phyloP scores from a whole-genome alignment of 2,888 invertebrate species.

The Tuta absoluta region DNA sequence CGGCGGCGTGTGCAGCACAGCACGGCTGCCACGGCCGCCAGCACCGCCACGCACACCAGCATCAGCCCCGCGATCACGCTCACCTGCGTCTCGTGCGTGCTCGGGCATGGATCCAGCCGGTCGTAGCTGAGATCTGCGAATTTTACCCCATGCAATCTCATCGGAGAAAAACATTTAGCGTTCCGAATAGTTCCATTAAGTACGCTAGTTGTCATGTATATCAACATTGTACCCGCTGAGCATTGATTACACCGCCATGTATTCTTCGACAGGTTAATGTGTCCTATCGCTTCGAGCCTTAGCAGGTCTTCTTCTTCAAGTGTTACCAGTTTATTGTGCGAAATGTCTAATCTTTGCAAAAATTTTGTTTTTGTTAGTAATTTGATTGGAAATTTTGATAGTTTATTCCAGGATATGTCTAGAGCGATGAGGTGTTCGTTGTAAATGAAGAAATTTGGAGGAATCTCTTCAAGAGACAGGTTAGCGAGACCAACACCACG shows the following conservation, averaged over 20 bases:
- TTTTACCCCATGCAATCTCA: slow-evolving; percentile 71
- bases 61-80: slow-evolving; percentile 78
- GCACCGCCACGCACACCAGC: slow-evolving; percentile 62
- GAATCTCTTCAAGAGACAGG: slow-evolving; percentile 79
- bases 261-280: slow-evolving; percentile 81
- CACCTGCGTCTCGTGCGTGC: slow-evolving; percentile 79
- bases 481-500: slow-evolving; percentile 82
- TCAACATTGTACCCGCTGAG: slow-evolving; percentile 80
- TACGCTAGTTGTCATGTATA: slow-evolving; percentile 79
- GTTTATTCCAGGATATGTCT: slow-evolving; percentile 88
- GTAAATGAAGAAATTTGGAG: slow-evolving; percentile 80
- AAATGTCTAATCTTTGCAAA: slow-evolving; percentile 85
- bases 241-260: slow-evolving; percentile 87
- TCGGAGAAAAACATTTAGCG: slow-evolving; percentile 82
- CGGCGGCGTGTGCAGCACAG: slow-evolving; percentile 85
- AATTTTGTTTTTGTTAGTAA: slow-evolving; percentile 80
- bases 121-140: slow-evolving; percentile 59
- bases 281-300: slow-evolving; percentile 80
- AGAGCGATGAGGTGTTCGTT: slow-evolving; percentile 83
- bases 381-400: slow-evolving; percentile 81
- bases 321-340: slow-evolving; percentile 86
- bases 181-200: slow-evolving; percentile 75
- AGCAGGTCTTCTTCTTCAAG: slow-evolving; percentile 81
- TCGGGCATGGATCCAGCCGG: slow-evolving; percentile 68
- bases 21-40: slow-evolving; percentile 80